These are phyloP conservation scores for Aethina tumida DNA, from an alignment of 1,140 invertebrate genomes.

Conservation along the genomic window DNA sequence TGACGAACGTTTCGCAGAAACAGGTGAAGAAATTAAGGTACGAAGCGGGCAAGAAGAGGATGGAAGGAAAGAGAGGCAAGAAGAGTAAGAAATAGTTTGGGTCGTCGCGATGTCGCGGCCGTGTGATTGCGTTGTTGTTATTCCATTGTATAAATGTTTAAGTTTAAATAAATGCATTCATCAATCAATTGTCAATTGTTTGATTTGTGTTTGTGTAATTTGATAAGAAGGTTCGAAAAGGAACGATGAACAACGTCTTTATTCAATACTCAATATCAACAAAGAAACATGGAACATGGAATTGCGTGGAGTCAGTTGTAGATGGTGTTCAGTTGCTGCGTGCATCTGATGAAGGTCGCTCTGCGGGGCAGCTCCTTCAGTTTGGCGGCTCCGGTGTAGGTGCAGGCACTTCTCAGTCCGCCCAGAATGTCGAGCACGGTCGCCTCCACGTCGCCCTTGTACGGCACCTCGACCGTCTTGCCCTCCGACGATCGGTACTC, in stretches of 20 bases:
- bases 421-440: constrained; percentile 84
- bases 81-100: constrained; percentile 37
- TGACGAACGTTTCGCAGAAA: constrained; percentile 60
- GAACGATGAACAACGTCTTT: too few species aligned
- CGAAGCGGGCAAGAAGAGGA: constrained; percentile 42
- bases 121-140: too few species aligned
- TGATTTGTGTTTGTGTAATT: too few species aligned
- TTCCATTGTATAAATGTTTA: too few species aligned
- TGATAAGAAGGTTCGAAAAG: too few species aligned
- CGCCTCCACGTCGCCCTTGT: constrained; percentile 70
- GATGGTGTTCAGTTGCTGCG: constrained; percentile 79
- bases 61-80: constrained; percentile 29
- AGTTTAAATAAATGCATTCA: too few species aligned
- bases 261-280: too few species aligned
- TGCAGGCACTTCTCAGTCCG: constrained; percentile 84
- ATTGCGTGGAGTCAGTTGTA: constrained; percentile 35
- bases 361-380: constrained; percentile 77
- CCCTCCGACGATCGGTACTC: constrained; percentile 89
- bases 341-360: constrained; percentile 88
- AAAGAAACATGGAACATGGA: constrained; percentile 2
- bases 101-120: too few species aligned
- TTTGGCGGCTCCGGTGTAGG: constrained; percentile 80
- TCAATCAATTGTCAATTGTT: too few species aligned
- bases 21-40: constrained; percentile 60
- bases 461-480: constrained; percentile 87